Base-by-base conservation (phyloP, 2,113 vertebrate species). In the Colaptes auratus region DNA sequence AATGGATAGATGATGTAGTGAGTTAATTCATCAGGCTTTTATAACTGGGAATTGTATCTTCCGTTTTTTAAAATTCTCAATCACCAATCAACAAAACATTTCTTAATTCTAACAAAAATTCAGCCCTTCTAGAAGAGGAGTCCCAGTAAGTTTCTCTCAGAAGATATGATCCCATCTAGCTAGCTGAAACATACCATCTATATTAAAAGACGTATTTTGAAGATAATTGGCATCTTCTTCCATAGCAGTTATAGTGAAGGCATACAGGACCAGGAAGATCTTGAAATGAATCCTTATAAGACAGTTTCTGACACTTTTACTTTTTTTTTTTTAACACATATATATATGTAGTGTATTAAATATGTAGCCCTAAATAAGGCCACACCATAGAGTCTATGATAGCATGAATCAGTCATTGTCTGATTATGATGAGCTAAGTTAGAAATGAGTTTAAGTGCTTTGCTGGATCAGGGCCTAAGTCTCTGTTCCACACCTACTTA, bases 361-460 rank as follows among this genome's bases (percentile, higher is more conserved):
- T 65, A 76, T 14, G 24, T 42, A 70, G 31, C 46, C 24, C n/a
- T 76, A 76, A 81, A 87, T n/a, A 79, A 74, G 6, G 2, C 11
- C 71, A 42, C 52, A 18, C 10, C 74, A 19, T 71, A 75, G 77
- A 9, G 31, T 80, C 52, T 55, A 9, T 48, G 53, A 67, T 71
- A 77, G 66, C 67, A 89, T 56, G 69, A 87, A 89, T 93, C 64
- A 82, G 56, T 86, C 75, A 48, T 56, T 83, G 36, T 60, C 52
- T 71, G 79, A 77, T 91, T 48, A 39, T 30, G 72, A 82, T 80
- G 85, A 93, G 69, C 64, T 92, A 85, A 89, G 63, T 88, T 64
- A 82, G 90, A 88, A 90, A 93, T 52, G 23, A 80, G 46, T 59
- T 93, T 95, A 96, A 96, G 96, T 96, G 91, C 92, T 95, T 93